Percentiles rank a stretch among this genome's conserved stretches.
phyloP scores from a whole-genome alignment of 2,888 invertebrate species.

The Acholoe squamosa region DNA sequence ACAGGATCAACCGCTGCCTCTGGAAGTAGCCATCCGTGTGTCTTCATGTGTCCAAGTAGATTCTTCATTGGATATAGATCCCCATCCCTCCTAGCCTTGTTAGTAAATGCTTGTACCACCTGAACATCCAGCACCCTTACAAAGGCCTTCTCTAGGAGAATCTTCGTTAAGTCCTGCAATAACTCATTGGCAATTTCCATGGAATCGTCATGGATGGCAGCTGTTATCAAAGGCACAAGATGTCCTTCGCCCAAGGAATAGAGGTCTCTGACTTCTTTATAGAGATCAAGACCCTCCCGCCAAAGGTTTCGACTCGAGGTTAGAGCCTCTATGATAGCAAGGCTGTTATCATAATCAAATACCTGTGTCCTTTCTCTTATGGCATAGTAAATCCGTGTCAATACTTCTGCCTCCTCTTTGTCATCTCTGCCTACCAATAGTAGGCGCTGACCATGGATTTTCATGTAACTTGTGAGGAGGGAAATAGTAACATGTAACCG shows the following conservation, averaged over 20 bases:
- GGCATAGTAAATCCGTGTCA: neutral
- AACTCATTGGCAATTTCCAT: neutral
- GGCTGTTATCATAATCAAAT: neutral
- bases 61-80: neutral
- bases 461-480: slow-evolving; percentile 34
- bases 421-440: neutral
- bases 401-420: neutral
- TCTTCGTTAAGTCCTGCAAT: neutral
- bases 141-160: neutral
- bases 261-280: neutral
- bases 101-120: neutral
- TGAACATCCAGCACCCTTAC: neutral
- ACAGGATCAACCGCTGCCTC: neutral
- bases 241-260: neutral
- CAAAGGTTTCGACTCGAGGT: neutral
- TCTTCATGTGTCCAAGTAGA: neutral
- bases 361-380: neutral
- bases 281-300: neutral
- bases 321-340: neutral
- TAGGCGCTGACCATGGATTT: neutral
- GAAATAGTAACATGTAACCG: neutral
- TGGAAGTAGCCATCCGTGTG: neutral
- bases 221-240: neutral
- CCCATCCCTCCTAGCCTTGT: slow-evolving; percentile 11
- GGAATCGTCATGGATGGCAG: neutral